phyloP scores from a whole-genome alignment of 2,888 invertebrate species.

The Volucella inanis region DNA sequence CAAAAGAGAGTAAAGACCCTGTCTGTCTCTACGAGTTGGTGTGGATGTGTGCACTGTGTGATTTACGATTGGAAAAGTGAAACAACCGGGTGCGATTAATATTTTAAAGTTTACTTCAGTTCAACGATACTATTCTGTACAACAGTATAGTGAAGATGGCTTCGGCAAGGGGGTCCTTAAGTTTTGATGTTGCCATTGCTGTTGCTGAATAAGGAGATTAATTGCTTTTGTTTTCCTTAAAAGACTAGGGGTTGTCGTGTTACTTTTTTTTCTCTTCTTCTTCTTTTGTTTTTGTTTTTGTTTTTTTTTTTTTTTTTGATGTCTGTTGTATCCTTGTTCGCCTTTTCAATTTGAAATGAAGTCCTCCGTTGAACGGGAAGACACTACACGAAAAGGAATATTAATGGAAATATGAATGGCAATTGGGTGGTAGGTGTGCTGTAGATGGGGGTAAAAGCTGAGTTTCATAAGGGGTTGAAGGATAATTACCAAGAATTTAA shows the following conservation, averaged over 20 bases:
- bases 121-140: constrained; percentile 2
- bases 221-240: constrained; percentile 65
- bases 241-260: constrained; percentile 32
- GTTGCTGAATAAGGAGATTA: constrained; percentile 65
- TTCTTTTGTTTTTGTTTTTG: not conserved
- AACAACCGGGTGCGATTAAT: constrained; percentile 70
- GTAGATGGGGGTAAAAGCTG: constrained; percentile 4
- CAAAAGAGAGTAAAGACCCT: constrained; percentile 18
- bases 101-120: constrained; percentile 68
- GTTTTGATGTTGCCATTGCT: constrained; percentile 27
- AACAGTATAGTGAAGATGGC: not conserved
- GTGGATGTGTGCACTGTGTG: constrained; percentile 7
- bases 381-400: constrained; percentile 58
- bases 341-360: constrained; percentile 7
- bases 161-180: constrained; percentile 30
- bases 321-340: too few relatives aligned
- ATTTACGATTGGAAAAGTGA: constrained; percentile 68
- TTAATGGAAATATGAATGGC: constrained; percentile 66
- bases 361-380: constrained; percentile 47
- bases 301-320: not conserved
- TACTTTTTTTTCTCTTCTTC: not conserved
- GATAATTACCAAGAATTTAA: constrained; percentile 61
- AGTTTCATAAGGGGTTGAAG: constrained; percentile 23
- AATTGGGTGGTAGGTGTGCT: too few relatives aligned
- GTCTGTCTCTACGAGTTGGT: constrained; percentile 14